Evolutionary conservation across 2,888 invertebrate genomes (phyloP).

Genomic region (Patella caerulea): DNA sequence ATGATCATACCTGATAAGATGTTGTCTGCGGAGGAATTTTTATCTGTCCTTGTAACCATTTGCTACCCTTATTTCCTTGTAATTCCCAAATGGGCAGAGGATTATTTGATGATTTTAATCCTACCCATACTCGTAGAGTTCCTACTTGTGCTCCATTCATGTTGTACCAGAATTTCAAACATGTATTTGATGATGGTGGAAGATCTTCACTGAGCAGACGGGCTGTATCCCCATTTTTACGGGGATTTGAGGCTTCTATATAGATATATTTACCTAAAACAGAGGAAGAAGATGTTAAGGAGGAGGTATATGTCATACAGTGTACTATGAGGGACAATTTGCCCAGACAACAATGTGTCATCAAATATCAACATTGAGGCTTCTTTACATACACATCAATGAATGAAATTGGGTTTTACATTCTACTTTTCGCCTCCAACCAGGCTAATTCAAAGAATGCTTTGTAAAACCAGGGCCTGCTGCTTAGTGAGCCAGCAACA

Average conservation of each 20-base stretch:
- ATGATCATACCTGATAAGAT: constrained; percentile 44
- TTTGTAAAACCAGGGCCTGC: too few species aligned
- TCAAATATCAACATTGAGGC: too few species aligned
- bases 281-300: not conserved
- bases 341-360: too few species aligned
- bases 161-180: constrained; percentile 66
- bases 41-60: constrained; percentile 47
- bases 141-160: constrained; percentile 61
- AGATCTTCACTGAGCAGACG: constrained; percentile 55
- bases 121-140: constrained; percentile 52
- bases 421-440: too few species aligned
- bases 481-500: too few species aligned
- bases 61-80: constrained; percentile 41
- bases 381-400: too few species aligned
- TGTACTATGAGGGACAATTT: too few species aligned
- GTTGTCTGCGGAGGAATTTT: constrained; percentile 42
- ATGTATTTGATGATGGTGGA: constrained; percentile 34
- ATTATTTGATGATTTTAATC: constrained; percentile 40
- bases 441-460: too few species aligned
- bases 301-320: too few species aligned
- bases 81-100: constrained; percentile 55
- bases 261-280: constrained; percentile 45
- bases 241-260: constrained; percentile 43
- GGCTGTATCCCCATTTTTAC: constrained; percentile 48
- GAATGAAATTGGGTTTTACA: too few species aligned